Base-by-base conservation (phyloP, 2,113 vertebrate species). In the Pedetes capensis region DNA sequence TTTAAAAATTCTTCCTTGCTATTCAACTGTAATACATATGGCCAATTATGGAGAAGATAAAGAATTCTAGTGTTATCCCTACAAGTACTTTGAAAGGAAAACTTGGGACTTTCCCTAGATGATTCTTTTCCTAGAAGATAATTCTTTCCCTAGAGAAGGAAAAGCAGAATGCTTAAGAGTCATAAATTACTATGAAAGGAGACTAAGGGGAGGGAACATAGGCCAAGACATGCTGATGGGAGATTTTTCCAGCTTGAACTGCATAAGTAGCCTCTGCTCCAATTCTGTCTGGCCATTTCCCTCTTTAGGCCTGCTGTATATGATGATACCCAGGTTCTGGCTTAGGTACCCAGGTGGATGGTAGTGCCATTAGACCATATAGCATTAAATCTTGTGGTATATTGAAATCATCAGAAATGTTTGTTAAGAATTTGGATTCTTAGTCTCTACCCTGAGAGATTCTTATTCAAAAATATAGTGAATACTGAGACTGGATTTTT, bases 111-210 rank as follows among this genome's bases (percentile, higher is more conserved):
- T 17, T n/a, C n/a, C n/a, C n/a, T n/a, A 8, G 42, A 25, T 53
- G 37, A 53, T 71, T 61, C n/a, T 94, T n/a, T 90, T 10, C 66
- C 29, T 82, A 68, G 63, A n/a, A 8, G 42, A 25, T 53, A 44
- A 53, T 71, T 61, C n/a, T 94, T n/a, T 90, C 13, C 66, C 29
- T 82, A 68, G 63, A n/a, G 74, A 80, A 92, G 37, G 49, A 93
- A 79, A 76, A 61, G 34, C 6, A 64, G 37, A 69, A 47, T 88
- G 34, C 39, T 51, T 74, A 42, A 25, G 29, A 51, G n/a, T 32
- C 13, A 29, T 55, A 95, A 79, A 72, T 84, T 72, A 14, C 34
- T 61, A 6, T 79, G 12, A n/a, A 20, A 47, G 23, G 20, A 90
- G n/a, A 27, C 20, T 34, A 72, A 79, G 32, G 59, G 42, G 85